Evolutionary conservation across 1,140 invertebrate genomes (phyloP).

Genomic region (Drosophila murphyi): DNA sequence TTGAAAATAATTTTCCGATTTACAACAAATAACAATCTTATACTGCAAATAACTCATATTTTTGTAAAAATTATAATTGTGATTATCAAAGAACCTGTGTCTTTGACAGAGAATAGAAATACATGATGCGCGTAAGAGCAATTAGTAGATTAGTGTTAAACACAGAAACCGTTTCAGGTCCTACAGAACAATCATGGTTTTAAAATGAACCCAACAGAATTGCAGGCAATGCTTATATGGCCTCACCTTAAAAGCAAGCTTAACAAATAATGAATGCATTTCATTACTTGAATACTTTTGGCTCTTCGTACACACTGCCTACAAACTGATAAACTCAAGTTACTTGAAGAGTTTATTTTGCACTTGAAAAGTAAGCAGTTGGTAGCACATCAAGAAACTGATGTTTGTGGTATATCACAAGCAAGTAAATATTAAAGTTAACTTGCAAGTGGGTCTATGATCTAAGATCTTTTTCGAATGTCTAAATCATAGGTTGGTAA

Average conservation of each 20-base stretch:
- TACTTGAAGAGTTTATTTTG: neutral
- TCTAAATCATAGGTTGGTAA: conserved; percentile 5
- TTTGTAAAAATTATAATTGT: too few relatives aligned
- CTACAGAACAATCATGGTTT: neutral
- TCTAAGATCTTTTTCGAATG: neutral
- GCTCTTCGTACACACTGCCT: neutral
- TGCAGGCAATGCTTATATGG: neutral
- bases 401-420: neutral
- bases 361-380: neutral
- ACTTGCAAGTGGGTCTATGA: neutral
- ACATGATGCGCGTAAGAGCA: neutral
- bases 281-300: neutral
- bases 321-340: neutral
- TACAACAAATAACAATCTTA: too few relatives aligned
- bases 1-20: too few relatives aligned
- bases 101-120: neutral
- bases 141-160: neutral
- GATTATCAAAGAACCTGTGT: neutral
- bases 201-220: neutral
- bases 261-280: neutral
- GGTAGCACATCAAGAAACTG: neutral
- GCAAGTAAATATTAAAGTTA: neutral
- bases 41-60: too few relatives aligned
- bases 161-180: neutral
- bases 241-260: neutral